Base-by-base conservation (phyloP, 1,140 invertebrate species). In the Steinernema feltiae region DNA sequence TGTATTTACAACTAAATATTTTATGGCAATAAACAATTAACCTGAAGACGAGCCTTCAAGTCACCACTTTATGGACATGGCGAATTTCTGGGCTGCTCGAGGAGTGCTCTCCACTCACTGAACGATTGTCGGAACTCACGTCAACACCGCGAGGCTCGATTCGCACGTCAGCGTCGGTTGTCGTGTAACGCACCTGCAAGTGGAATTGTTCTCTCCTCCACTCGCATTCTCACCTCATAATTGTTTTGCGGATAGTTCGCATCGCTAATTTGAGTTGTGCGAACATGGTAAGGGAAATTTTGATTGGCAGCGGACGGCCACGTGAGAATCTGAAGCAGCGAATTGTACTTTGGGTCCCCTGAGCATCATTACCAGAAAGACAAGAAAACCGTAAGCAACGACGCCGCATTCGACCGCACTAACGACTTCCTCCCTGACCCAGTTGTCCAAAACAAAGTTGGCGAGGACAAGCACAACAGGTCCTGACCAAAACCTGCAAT, bases 341-440 rank as follows among this genome's bases (percentile, higher is more conserved):
- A 81, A 30, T 76, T 30, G 48, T 48, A 18, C n/a, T 24, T 15
- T 12, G 29, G 32, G 30, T 18, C 1, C 24, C n/a, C 70, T n/a
- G 24, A 78, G 7, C 27, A 29, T 15, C 84, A 87, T 87, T 86
- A 91, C 90, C 87, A 95, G 88, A 87, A 95, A 95, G 84, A 92
- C 89, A 2, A 92, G 84, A 83, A 94, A 93, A 32, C 93, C 93
- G 32, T 90, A 86, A 78, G 93, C 90, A 18, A 91, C 89, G 24
- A 94, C 91, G 72, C 91, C 90, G 31, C 92, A 88, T 18, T 93
- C 89, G 1, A 93, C 91, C 17, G 91, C 92, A 78, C 91, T 92
- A 0, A 94, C 92, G 0, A 94, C 91, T 81, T 93, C 94, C 84
- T 95, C 93, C 78, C 94, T 87, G n/a, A 94, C 91, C 93, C 93